Evolutionary conservation across 2,797 vertebrate genomes (phyloP).

Genomic region (Anniella stebbinsi): DNA sequence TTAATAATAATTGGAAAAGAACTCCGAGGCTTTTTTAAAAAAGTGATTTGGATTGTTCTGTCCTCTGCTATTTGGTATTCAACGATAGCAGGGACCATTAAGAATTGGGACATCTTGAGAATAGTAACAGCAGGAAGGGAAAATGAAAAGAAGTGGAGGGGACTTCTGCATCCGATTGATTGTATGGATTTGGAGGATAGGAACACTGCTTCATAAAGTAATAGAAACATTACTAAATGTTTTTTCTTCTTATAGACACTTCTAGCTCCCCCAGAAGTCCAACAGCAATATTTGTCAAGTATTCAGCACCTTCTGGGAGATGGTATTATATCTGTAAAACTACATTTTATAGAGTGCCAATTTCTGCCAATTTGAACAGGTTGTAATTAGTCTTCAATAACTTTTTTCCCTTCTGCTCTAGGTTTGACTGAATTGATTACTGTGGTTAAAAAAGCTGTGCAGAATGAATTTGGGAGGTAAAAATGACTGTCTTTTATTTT

Average conservation of each 20-base stretch:
- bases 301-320: constrained; percentile 97
- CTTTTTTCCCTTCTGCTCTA: constrained; percentile 70
- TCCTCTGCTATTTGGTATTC: background rate
- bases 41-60: background rate
- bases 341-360: background rate
- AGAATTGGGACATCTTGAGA: background rate
- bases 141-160: constrained; percentile 7
- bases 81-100: constrained; percentile 6
- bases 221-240: constrained; percentile 38
- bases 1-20: background rate
- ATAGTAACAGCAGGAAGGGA: background rate
- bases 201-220: constrained; percentile 23
- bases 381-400: constrained; percentile 46
- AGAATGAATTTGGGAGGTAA: constrained; percentile 90
- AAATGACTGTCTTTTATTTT: constrained; percentile 9
- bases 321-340: constrained; percentile 78
- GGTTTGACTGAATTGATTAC: constrained; percentile 91
- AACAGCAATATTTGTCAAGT: constrained; percentile 97
- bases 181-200: background rate
- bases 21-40: background rate
- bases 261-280: constrained; percentile 92
- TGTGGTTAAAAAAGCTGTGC: constrained; percentile 92
- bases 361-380: constrained; percentile 19
- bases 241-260: constrained; percentile 79
- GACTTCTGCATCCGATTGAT: background rate